These are phyloP conservation scores for Cyphomyrmex costatus DNA, from an alignment of 1,140 invertebrate species.

Conservation along the genomic window DNA sequence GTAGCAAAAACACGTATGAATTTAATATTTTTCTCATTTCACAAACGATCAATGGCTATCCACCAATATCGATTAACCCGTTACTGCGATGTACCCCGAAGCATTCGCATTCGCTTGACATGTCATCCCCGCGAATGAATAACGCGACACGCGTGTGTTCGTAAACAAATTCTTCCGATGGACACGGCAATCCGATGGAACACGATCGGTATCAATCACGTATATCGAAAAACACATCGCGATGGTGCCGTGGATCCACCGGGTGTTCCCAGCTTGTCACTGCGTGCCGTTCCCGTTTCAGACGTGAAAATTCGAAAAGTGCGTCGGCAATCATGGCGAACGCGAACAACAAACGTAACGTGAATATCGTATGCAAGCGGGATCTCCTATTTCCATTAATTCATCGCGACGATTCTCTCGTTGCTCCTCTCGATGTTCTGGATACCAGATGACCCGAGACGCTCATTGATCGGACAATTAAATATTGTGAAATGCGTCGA, in stretches of 20 bases:
- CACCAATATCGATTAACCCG: neutral
- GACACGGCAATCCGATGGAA: neutral
- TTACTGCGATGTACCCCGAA: neutral
- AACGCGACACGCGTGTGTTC: slow-evolving; percentile 24
- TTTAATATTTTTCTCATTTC: slow-evolving; percentile 3
- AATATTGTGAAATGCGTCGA: neutral
- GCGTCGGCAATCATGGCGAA: neutral
- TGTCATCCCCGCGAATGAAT: slow-evolving; percentile 24
- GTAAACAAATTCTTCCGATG: slow-evolving; percentile 36
- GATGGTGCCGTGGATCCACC: neutral
- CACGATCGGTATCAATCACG: slow-evolving; percentile 48
- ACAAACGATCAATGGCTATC: neutral
- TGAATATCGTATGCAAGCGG: slow-evolving; percentile 7
- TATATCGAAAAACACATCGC: slow-evolving; percentile 33
- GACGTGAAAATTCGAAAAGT: slow-evolving; percentile 39
- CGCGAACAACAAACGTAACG: slow-evolving; percentile 6
- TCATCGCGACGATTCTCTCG: neutral
- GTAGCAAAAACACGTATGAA: neutral
- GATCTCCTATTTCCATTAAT: slow-evolving; percentile 15
- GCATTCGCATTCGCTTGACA: slow-evolving; percentile 4
- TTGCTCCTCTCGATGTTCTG: neutral
- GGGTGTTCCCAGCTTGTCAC: neutral
- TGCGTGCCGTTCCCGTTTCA: neutral
- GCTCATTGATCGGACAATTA: neutral
- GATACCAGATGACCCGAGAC: neutral